phyloP scores from a whole-genome alignment of 2,797 vertebrate species.

The Anguilla obscura region DNA sequence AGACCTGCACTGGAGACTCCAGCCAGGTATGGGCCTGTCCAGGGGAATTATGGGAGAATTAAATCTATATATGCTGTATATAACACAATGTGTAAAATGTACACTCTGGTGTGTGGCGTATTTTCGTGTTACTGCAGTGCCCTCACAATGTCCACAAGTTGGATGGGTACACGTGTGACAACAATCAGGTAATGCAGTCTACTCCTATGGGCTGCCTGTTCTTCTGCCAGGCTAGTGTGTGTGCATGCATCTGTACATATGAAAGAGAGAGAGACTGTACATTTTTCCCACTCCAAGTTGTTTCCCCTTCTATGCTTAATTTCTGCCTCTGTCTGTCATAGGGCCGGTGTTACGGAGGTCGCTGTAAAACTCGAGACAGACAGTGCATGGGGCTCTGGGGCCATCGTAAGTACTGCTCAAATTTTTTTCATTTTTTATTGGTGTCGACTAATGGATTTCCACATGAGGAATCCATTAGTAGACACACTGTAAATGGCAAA shows the following conservation, averaged over 20 bases:
- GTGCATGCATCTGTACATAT: neutral
- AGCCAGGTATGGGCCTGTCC: conserved; percentile 78
- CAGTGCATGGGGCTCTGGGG: conserved; percentile 91
- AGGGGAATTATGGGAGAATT: neutral
- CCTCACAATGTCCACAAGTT: conserved; percentile 93
- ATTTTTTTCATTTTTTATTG: too few species aligned
- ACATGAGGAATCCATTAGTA: neutral
- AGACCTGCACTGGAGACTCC: conserved; percentile 90
- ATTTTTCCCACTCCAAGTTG: neutral
- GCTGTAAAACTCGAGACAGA: conserved; percentile 89
- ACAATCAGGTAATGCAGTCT: conserved; percentile 80
- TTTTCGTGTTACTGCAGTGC: conserved; percentile 72
- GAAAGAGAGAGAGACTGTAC: neutral
- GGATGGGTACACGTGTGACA: conserved; percentile 89
- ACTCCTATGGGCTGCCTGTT: neutral
- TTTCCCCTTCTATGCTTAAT: neutral
- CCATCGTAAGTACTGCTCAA: conserved; percentile 74
- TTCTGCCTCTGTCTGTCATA: conserved; percentile 51
- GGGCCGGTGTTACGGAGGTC: conserved; percentile 95
- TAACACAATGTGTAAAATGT: neutral
- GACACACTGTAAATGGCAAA: neutral
- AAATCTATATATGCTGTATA: neutral
- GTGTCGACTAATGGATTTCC: too few species aligned
- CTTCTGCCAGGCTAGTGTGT: neutral
- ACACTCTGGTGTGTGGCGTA: neutral